Evolutionary conservation across 1,140 invertebrate genomes (phyloP), one percentile per base, ranked within the genome.

Genomic region (Patella vulgata): DNA sequence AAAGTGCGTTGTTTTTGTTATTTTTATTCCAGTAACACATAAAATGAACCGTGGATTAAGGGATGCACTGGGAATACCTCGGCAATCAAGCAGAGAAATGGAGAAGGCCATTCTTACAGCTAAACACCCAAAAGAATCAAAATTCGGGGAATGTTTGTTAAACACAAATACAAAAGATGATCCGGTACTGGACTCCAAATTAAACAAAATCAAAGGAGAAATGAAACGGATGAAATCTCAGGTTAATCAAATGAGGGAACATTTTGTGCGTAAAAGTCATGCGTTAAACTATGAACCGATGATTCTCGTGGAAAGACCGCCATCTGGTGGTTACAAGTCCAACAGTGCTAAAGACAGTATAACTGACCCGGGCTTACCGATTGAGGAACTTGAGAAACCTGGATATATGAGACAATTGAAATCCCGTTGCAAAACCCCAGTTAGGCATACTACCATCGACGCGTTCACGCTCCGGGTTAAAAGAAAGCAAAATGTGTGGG

Each of bases 401-500:
- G 62, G 70, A 40, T 78, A 74, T 51, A 78, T 78, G 76, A 63
- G 63, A 27, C 74, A 68, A 9, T 48, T 76, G 11, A 30, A 39
- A 23, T 70, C 71, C 14, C 70, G 68, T 46, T 62, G 68, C n/a
- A 50, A 54, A 23, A 78, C 75, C 8, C 77, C 77, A 2, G 76
- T 75, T n/a, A 71, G 67, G 1, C 52, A 78, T 14, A 70, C 68
- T 11, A 79, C 75, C 11, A 79, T 79, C 25, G 77, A 79, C 39
- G 77, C 75, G 11, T 79, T 79, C 55, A 73, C 68, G 4, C 42
- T 74, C 5, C 68, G 71, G 59, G 47, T 66, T 0, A 69, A 53
- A 23, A 76, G 72, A 48, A 79, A 77, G 65, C 59, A 64, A 28
- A 79, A 79, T 59, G 58, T 79, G 12, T 79, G 77, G 77, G 75